Conservation (phyloP, 2,888 invertebrate species). For the Caenorhabditis uteleia region DNA sequence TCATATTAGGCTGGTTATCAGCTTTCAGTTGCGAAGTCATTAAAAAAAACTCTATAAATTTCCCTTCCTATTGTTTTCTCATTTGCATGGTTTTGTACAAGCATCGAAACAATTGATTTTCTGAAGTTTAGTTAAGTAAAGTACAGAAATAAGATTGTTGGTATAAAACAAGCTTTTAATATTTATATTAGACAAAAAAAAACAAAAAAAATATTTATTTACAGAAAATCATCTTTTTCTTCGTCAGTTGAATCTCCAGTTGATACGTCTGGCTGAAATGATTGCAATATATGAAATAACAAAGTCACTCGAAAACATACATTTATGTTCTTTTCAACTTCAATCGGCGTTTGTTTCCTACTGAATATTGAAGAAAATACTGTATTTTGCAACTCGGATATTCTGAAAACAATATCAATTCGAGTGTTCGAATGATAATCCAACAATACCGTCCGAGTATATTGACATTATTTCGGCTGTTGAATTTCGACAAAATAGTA, state of each 20-base stretch:
- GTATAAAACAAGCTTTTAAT: too few relatives aligned
- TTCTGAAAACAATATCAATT: background rate
- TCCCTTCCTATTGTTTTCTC: too few relatives aligned
- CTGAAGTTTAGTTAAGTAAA: too few relatives aligned
- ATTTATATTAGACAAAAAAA: background rate
- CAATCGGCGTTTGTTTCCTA: conserved; percentile 1
- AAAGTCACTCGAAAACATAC: background rate
- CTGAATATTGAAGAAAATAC: conserved; percentile 15
- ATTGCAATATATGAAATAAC: background rate
- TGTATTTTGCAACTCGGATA: background rate
- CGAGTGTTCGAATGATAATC: background rate
- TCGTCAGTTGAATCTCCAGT: conserved; percentile 27
- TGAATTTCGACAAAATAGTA: too few relatives aligned
- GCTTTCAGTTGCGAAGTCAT: background rate
- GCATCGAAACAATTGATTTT: too few relatives aligned
- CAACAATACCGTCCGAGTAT: background rate
- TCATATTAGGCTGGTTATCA: too few relatives aligned
- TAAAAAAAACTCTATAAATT: too few relatives aligned
- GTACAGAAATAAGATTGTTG: too few relatives aligned
- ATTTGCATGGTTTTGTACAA: too few relatives aligned
- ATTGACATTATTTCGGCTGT: too few relatives aligned
- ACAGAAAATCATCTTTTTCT: conserved; percentile 35
- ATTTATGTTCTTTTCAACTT: conserved; percentile 7
- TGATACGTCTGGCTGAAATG: conserved; percentile 9
- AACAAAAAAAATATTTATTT: background rate